Evolutionary conservation across 2,888 invertebrate species (phyloP), one percentile per base, ranked within the genome.

Genomic region (Monoplex corrugatus): DNA sequence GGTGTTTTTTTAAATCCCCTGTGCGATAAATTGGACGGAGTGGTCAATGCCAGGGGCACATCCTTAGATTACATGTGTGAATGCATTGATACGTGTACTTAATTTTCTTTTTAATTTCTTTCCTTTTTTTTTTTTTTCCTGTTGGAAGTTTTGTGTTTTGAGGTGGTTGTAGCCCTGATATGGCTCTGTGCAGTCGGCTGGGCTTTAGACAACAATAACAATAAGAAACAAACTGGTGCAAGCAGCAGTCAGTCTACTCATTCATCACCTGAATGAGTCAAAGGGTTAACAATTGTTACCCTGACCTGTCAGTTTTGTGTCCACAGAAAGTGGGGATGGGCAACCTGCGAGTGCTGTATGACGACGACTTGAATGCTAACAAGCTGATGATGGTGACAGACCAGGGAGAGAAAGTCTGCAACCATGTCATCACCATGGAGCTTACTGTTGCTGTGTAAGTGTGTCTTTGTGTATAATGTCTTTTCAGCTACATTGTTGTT

Each of bases 361-460:
- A 94, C 89, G 94, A 93, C 6, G 94, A 94, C 44, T 87, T 93
- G 6, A 92, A 92, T 50, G 93, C 91, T 23, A 89, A 92, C 88
- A 89, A 91, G 6, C 86, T 95, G 13, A 50, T 83, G 10, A 93
- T 95, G 90, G 75, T 87, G 50, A 91, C 90, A 0, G 94, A 94
- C 86, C 89, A 92, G 8, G 89, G 89, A 6, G 89, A 87, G 6
- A 84, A 78, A 63, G 63, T 93, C 35, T 94, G 94, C 88, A 94
- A 92, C 88, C 95, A 95, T 90, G 89, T 94, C 88, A 93, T 95
- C 72, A 92, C 92, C 50, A 90, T 89, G 44, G 94, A 94, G 88
- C 92, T 92, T 57, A 86, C 57, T 28, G 68, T 94, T 0, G 68
- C 35, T 8, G 23, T 90, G 93, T 94, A 89, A 93, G 93, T 90